Conservation (phyloP, 2,113 vertebrate species). For the Rhombomys opimus region DNA sequence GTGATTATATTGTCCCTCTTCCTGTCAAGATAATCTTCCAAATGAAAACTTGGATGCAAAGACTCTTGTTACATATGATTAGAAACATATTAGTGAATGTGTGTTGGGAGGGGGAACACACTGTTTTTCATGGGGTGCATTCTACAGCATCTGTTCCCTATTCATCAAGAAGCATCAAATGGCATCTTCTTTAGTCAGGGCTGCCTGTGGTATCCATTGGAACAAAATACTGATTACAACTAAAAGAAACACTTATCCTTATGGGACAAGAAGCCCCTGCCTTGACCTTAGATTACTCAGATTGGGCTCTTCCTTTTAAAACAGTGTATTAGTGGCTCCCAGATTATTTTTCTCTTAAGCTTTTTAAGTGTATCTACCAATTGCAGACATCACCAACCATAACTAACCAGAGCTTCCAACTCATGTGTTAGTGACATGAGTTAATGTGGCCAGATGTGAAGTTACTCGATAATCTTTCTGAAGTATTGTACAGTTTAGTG, state of each 20-base stretch:
- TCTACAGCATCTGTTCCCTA: neutral
- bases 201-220: neutral
- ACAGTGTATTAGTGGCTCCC: neutral
- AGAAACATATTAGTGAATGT: neutral
- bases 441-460: conserved; percentile 24
- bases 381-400: neutral
- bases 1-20: neutral
- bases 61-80: neutral
- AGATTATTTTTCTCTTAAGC: neutral
- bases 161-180: conserved; percentile 1
- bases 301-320: neutral
- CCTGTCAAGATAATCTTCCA: neutral
- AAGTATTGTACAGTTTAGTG: neutral
- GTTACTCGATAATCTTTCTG: neutral
- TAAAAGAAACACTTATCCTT: neutral
- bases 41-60: neutral
- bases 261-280: neutral
- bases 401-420: neutral
- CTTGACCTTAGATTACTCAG: neutral
- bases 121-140: neutral
- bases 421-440: neutral
- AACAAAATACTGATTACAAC: neutral
- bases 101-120: too few species aligned
- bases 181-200: neutral
- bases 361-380: neutral